Percentiles rank a stretch among this genome's conserved stretches.
Conservation (phyloP, 2,797 vertebrate species). For the Lithobates sylvaticus region DNA sequence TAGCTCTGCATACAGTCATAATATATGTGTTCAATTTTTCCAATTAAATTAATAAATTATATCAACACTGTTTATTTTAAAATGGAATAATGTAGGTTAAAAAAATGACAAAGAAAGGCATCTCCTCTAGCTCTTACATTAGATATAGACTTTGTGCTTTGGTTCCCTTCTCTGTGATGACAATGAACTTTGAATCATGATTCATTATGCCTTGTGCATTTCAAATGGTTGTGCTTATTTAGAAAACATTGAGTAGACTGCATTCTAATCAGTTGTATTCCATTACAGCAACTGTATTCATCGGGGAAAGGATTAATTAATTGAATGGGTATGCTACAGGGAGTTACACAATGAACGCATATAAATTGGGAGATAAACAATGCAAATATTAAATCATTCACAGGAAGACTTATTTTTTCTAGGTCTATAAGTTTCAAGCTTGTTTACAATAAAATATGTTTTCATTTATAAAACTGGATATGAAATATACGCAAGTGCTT, state of each 20-base stretch:
- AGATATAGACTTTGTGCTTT: neutral
- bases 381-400: neutral
- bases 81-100: neutral
- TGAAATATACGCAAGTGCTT: neutral
- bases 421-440: neutral
- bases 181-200: conserved; percentile 1
- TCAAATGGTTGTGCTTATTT: neutral
- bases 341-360: neutral
- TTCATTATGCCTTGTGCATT: neutral
- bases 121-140: neutral
- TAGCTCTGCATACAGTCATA: too few species aligned
- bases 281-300: neutral
- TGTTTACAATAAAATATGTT: conserved; percentile 1
- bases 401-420: neutral
- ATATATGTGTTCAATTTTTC: neutral
- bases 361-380: conserved; percentile 5
- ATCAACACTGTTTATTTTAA: neutral
- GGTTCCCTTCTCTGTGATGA: neutral
- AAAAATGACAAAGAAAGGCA: neutral
- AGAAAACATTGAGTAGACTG: neutral
- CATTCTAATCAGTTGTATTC: conserved; percentile 11
- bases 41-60: neutral
- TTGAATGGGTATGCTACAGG: neutral
- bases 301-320: conserved; percentile 1
- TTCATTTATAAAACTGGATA: neutral